Evolutionary conservation across 2,113 vertebrate species (phyloP), one percentile per base, ranked within the genome.

Genomic region (Neodontobutis hainanensis): DNA sequence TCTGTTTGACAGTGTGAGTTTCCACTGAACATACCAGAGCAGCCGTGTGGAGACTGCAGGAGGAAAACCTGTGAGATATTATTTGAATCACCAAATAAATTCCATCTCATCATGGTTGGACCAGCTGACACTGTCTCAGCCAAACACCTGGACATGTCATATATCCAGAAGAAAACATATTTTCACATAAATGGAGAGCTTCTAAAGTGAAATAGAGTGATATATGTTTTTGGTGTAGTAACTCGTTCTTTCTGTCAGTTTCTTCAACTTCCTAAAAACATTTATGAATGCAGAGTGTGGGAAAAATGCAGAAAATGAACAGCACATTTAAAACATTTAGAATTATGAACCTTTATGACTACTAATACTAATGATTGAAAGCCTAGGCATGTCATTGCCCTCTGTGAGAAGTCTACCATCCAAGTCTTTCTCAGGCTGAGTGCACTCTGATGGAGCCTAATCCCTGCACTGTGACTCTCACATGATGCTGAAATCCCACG

Each of bases 381-480:
- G 19, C 19, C 19, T 27, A 27, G 19, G 19, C 19, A 35, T 10
- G 14, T 55, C 4, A n/a, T 27, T 47, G 36, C 12, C 34, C 49
- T 46, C 46, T 51, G 11, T 55, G n/a, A 44, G 19, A 61, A 16
- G 61, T 49, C 53, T 8, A 60, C 8, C 65, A 6, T 10, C 65
- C 49, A 60, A 61, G 49, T 46, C 32, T 65, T 55, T 55, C 34
- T 38, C 12, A 38, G 6, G 12, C 12, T 38, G 32, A 55, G 27
- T 34, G 27, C 11, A 19, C 16, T 50, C 8, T 9, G 16, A 9
- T 19, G 16, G 16, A n/a, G 35, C 36, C 38, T 92, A 93, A 93
- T 93, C 92, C 73, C 80, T 80, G 52, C 76, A 83, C 71, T 86
- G 89, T 94, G 93, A 93, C 93, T 93, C 90, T 94, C 93, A 94